These are phyloP conservation scores for Temnothorax nylanderi DNA, from an alignment of 1,140 invertebrate genomes.

Conservation along the genomic window DNA sequence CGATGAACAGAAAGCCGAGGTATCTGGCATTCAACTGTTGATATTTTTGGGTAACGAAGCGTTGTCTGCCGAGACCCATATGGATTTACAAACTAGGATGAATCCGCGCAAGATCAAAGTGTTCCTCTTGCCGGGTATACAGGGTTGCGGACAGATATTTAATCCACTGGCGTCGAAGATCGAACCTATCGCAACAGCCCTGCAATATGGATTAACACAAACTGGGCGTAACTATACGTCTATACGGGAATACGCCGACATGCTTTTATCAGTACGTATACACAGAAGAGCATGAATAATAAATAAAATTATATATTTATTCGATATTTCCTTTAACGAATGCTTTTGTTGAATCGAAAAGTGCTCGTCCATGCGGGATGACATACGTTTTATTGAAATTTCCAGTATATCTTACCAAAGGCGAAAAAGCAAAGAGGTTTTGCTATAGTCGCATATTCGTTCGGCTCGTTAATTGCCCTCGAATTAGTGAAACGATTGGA, in stretches of 20 bases:
- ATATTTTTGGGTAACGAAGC: slow-evolving; percentile 76
- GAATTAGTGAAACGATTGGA: slow-evolving; percentile 82
- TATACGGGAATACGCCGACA: slow-evolving; percentile 78
- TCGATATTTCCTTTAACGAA: background rate
- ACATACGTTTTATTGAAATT: slow-evolving; percentile 16
- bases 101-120: slow-evolving; percentile 79
- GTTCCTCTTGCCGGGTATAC: slow-evolving; percentile 90
- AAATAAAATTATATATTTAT: slow-evolving; percentile 31
- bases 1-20: background rate
- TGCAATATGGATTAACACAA: slow-evolving; percentile 85
- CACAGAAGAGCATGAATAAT: background rate
- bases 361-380: background rate
- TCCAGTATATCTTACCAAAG: slow-evolving; percentile 77
- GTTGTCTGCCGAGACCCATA: slow-evolving; percentile 68
- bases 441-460: slow-evolving; percentile 83
- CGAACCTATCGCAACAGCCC: slow-evolving; percentile 86
- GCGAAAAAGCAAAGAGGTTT: slow-evolving; percentile 80
- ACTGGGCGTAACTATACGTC: slow-evolving; percentile 48
- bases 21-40: slow-evolving; percentile 80
- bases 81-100: slow-evolving; percentile 77
- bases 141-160: slow-evolving; percentile 87
- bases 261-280: slow-evolving; percentile 81
- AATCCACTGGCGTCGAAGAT: slow-evolving; percentile 85
- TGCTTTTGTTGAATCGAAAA: background rate
- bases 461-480: slow-evolving; percentile 81